A percentile compares a stretch with the other conserved stretches of the same genome.
Conservation (phyloP, 2,797 vertebrate species). For the Syndactyla subalaris region DNA sequence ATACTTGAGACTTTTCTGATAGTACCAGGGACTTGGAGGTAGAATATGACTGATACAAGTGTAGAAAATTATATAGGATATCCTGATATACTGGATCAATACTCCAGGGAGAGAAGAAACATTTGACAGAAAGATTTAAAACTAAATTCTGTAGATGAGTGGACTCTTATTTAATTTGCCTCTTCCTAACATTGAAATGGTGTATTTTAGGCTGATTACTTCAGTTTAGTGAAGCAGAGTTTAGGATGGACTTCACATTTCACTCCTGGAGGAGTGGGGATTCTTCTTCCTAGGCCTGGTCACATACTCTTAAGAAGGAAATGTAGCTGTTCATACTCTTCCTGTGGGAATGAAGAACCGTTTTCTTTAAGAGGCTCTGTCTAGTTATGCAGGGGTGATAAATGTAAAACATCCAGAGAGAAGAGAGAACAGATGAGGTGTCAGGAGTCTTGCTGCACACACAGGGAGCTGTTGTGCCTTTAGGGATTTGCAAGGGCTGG, state of each 20-base stretch:
- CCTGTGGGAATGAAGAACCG: background rate
- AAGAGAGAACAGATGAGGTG: background rate
- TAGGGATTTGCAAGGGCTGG: background rate
- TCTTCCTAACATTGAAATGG: background rate
- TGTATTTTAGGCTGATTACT: background rate
- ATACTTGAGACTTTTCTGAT: background rate
- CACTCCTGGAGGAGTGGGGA: background rate
- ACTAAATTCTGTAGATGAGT: slow-evolving; percentile 26
- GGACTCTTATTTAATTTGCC: background rate
- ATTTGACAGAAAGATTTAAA: background rate
- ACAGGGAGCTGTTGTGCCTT: background rate
- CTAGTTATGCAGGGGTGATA: background rate
- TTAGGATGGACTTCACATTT: background rate
- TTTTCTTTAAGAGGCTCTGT: background rate
- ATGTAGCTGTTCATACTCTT: background rate
- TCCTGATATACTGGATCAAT: slow-evolving; percentile 2
- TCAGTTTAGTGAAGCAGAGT: background rate
- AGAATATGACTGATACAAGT: background rate
- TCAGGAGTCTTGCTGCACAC: background rate
- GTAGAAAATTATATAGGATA: slow-evolving; percentile 1
- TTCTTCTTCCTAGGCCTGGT: background rate
- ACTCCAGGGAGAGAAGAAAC: slow-evolving; percentile 35
- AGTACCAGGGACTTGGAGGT: background rate
- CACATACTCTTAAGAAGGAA: background rate
- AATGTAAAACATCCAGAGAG: background rate